Conservation (phyloP, 2,113 vertebrate species). For the Lampris incognitus region DNA sequence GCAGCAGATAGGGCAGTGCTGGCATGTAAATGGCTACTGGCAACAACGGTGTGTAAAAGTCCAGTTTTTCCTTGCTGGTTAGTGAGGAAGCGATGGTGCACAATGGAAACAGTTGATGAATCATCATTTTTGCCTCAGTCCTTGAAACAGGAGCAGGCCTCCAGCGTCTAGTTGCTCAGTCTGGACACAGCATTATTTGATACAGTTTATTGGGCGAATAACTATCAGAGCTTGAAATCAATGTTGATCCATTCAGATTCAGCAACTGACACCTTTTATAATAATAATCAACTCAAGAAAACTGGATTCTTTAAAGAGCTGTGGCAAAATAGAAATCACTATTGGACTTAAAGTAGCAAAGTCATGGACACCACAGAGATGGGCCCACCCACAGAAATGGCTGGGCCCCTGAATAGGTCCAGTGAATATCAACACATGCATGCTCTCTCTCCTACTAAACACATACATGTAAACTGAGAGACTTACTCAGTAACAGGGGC, state of each 20-base stretch:
- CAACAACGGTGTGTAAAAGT: background rate
- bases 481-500: too few relatives aligned
- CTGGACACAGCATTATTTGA: background rate
- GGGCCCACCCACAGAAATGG: too few relatives aligned
- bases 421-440: too few relatives aligned
- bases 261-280: background rate
- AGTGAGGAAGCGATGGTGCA: background rate
- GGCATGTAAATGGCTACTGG: slow-evolving; percentile 9
- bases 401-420: too few relatives aligned
- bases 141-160: background rate
- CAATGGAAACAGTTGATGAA: background rate
- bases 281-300: background rate
- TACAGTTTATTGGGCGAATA: background rate
- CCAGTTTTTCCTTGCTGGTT: background rate
- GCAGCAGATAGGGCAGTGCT: background rate
- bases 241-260: background rate
- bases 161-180: background rate
- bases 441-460: too few relatives aligned
- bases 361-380: too few relatives aligned
- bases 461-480: too few relatives aligned
- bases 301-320: too few relatives aligned
- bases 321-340: too few relatives aligned
- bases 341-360: too few relatives aligned
- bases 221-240: background rate
- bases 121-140: background rate